Base-by-base conservation (phyloP, 92 coral and sea anemone species). In the Ricordea florida region DNA sequence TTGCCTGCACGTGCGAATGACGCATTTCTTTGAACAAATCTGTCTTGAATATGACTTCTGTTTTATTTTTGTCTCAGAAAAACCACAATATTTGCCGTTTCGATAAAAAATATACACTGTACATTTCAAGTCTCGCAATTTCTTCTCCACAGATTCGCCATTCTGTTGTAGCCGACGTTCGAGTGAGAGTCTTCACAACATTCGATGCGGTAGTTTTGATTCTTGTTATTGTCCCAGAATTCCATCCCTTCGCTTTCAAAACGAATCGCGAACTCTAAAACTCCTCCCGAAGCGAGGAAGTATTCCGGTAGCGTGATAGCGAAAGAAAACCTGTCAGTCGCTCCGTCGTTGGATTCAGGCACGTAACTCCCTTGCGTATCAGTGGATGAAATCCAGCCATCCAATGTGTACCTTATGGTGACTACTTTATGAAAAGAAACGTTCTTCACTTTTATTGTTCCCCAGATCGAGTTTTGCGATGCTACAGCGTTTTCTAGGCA, bases 381-480 rank as follows among this genome's bases (percentile, higher is more conserved):
- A 27, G 80, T 76, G 74, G 66, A 79, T 28, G 87, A 73, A 26
- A 79, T 64, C 99, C 99, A 96, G 17, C 61, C 69, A 36, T 96
- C 91, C 10, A 92, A 61, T 0, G 97, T 85, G 48, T 89, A 85
- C 15, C 99, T 81, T 4, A 86, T 85, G 1, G 68, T 31, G 2
- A 96, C 87, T 18, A 59, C 49, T 68, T 96, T 96, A 14, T 96
- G 93, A 66, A 76, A 96, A 2, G 97, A 84, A 62, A 96, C 66
- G 59, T 96, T 96, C 65, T 85, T 92, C 52, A 96, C 99, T 64
- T 96, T 96, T n/a, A 96, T 44, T 36, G 99, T 96, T 28, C 99
- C 99, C 90, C 84, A 88, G 30, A 96, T 81, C 0, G 99, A 86
- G 60, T 87, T 88, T 57, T 91, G 90, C 50, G 99, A 96, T 23